Evolutionary conservation across 2,797 vertebrate species (phyloP).

Genomic region (Darevskia mixta): DNA sequence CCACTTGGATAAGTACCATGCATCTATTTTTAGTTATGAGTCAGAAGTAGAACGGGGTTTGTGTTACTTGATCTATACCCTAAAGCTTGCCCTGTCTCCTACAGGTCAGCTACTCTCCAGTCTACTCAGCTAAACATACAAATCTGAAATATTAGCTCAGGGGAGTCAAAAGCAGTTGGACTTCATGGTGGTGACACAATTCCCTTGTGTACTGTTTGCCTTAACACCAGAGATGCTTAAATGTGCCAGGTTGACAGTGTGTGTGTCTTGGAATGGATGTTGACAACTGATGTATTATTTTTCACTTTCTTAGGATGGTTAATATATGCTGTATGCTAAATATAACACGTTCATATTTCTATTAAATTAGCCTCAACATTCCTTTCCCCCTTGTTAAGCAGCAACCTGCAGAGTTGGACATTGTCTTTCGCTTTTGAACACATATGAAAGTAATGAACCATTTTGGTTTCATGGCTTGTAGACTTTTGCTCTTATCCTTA

Average conservation of each 20-base stretch:
- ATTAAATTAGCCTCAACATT: neutral
- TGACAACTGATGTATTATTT: neutral
- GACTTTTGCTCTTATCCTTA: neutral
- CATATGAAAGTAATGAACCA: neutral
- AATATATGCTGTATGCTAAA: neutral
- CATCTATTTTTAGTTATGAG: conserved; percentile 6
- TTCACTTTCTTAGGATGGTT: conserved; percentile 3
- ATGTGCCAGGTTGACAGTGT: neutral
- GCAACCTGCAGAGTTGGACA: neutral
- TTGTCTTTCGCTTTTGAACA: neutral
- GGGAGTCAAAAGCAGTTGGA: neutral
- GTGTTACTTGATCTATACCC: neutral
- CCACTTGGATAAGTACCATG: neutral
- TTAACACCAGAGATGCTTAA: neutral
- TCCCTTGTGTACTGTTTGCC: conserved; percentile 3
- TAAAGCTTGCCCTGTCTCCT: neutral
- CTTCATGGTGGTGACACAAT: neutral
- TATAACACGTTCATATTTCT: neutral
- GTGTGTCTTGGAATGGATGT: neutral
- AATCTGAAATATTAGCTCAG: neutral
- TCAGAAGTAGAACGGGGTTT: neutral
- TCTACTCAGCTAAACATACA: neutral
- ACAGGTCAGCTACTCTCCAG: neutral
- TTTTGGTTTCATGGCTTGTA: neutral
- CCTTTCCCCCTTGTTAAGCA: neutral